These are phyloP conservation scores for Natator depressus DNA, from an alignment of 2,113 vertebrate species.

Conservation along the genomic window DNA sequence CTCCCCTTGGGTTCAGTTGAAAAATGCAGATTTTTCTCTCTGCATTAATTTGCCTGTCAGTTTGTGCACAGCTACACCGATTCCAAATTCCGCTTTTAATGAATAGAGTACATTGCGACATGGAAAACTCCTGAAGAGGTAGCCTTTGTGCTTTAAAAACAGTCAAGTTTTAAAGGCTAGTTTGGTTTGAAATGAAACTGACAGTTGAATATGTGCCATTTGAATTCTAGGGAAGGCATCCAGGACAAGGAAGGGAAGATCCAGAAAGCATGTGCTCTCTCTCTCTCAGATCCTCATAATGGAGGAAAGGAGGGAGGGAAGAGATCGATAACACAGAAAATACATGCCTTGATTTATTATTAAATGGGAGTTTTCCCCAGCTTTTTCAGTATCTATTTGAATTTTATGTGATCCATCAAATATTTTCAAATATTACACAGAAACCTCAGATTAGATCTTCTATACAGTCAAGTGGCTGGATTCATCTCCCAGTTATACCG, in stretches of 20 bases:
- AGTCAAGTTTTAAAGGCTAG: slow-evolving; percentile 25
- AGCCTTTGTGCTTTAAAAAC: slow-evolving; percentile 17
- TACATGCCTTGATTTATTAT: background rate
- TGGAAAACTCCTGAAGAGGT: background rate
- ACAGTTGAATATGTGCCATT: slow-evolving; percentile 5
- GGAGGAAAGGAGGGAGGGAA: background rate
- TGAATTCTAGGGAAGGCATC: background rate
- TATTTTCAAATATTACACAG: background rate
- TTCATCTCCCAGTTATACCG: rapidly evolving
- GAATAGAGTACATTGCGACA: slow-evolving; percentile 25
- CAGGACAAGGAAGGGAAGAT: slow-evolving; percentile 9
- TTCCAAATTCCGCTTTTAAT: slow-evolving; percentile 53
- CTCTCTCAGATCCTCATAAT: background rate
- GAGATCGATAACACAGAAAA: background rate
- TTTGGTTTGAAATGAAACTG: background rate
- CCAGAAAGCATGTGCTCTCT: background rate
- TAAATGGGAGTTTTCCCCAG: background rate
- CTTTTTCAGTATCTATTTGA: slow-evolving; percentile 9
- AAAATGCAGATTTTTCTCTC: slow-evolving; percentile 10
- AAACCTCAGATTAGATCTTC: background rate
- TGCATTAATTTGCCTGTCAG: slow-evolving; percentile 13
- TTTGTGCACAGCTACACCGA: slow-evolving; percentile 1
- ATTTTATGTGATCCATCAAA: background rate
- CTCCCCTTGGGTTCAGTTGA: slow-evolving; percentile 40
- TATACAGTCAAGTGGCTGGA: background rate